These are phyloP conservation scores for Caerostris extrusa DNA, from an alignment of 1,140 invertebrate species.

Conservation along the genomic window DNA sequence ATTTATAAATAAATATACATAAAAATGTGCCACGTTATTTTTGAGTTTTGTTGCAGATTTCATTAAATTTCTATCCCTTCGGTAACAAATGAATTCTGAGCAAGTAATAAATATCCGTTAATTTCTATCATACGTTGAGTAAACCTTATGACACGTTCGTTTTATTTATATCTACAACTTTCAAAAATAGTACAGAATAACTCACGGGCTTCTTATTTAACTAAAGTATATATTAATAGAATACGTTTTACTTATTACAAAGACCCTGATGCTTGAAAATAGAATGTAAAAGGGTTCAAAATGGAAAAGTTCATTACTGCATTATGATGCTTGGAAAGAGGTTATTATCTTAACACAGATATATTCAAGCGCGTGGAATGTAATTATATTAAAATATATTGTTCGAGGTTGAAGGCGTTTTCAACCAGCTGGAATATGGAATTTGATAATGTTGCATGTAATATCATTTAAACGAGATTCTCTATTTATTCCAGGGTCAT, in stretches of 20 bases:
- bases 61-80: no score
- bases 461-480: no score
- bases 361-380: not conserved
- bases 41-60: no score
- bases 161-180: not conserved
- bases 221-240: not conserved
- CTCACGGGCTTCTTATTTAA: not conserved
- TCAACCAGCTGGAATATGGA: not conserved
- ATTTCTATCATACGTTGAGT: no score
- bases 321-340: not conserved
- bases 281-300: not conserved
- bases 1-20: no score
- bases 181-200: not conserved
- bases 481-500: no score
- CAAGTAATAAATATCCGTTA: no score
- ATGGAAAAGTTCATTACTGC: conserved; percentile 18
- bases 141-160: no score
- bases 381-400: conserved; percentile 9
- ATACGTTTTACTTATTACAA: not conserved
- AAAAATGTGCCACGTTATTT: no score
- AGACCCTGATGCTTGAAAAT: not conserved
- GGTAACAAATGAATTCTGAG: no score
- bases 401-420: not conserved
- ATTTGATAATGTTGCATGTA: not conserved
- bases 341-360: not conserved